Evolutionary conservation across 2,888 invertebrate species (phyloP), one percentile per base, ranked within the genome.

Genomic region (Altica lythri): DNA sequence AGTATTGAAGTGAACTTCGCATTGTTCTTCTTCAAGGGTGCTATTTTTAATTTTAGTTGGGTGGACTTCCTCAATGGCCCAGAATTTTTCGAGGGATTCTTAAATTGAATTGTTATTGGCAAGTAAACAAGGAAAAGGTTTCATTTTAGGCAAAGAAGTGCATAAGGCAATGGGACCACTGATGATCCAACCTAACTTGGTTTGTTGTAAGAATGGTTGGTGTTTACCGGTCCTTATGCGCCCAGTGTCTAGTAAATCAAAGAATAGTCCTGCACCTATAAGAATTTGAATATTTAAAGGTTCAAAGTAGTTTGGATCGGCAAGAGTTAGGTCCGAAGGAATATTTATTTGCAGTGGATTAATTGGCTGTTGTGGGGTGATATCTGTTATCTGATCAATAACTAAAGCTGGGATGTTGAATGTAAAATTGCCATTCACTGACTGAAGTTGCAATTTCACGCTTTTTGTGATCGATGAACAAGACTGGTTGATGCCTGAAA

Each of bases 121-220:
- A n/a, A n/a, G n/a, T n/a, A n/a, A n/a, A n/a, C n/a, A n/a, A n/a
- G n/a, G n/a, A n/a, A n/a, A n/a, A n/a, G n/a, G n/a, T n/a, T n/a
- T n/a, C n/a, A n/a, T n/a, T n/a, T n/a, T n/a, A n/a, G n/a, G n/a
- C n/a, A n/a, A n/a, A n/a, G n/a, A n/a, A n/a, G n/a, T n/a, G n/a
- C n/a, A n/a, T n/a, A n/a, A n/a, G n/a, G n/a, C n/a, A 4, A 62
- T 37, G n/a, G 45, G 48, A 3, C 58, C 57, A 14, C 56, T 44
- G 32, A 53, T 22, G 13, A 58, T 43, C 54, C 56, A 57, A 12
- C 57, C 55, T 6, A 59, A 19, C 32, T 53, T 50, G 1, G 60
- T 49, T 22, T 57, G 53, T 48, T 55, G 55, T 8, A 53, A 42
- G 13, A 55, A 14, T 1, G 60, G 57, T 16, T 13, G n/a, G 13